Conservation (phyloP, 2,888 invertebrate species). For the Aelia acuminata region DNA sequence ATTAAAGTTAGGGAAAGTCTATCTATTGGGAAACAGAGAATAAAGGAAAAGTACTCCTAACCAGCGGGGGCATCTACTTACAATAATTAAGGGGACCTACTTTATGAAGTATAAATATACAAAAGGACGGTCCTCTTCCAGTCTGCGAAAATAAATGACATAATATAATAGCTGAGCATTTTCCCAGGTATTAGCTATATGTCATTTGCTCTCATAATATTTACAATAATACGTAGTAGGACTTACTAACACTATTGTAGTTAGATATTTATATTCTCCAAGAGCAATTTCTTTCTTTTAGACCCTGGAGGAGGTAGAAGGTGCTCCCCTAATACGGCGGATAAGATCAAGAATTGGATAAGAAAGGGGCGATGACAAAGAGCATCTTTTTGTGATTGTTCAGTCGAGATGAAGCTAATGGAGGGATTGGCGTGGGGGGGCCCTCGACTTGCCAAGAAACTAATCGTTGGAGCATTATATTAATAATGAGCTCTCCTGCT, state of each 20-base stretch:
- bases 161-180: no score
- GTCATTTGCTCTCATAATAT: no score
- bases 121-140: no score
- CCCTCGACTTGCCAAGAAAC: conserved; percentile 56
- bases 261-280: not conserved
- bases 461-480: conserved; percentile 54
- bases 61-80: no score
- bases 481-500: conserved; percentile 54
- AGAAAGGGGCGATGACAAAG: conserved; percentile 42
- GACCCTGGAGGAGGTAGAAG: not conserved
- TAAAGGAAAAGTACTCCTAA: no score
- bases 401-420: conserved; percentile 28
- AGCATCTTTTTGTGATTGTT: conserved; percentile 33
- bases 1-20: no score
- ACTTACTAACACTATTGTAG: not conserved
- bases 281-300: not conserved
- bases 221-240: not conserved
- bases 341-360: not conserved
- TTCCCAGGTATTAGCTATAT: no score
- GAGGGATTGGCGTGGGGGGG: conserved; percentile 5
- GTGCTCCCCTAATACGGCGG: not conserved
- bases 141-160: no score
- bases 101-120: no score
- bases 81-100: no score
- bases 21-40: no score